These are phyloP conservation scores for Bombus impatiens DNA, from an alignment of 1,140 invertebrate genomes.

Conservation along the genomic window DNA sequence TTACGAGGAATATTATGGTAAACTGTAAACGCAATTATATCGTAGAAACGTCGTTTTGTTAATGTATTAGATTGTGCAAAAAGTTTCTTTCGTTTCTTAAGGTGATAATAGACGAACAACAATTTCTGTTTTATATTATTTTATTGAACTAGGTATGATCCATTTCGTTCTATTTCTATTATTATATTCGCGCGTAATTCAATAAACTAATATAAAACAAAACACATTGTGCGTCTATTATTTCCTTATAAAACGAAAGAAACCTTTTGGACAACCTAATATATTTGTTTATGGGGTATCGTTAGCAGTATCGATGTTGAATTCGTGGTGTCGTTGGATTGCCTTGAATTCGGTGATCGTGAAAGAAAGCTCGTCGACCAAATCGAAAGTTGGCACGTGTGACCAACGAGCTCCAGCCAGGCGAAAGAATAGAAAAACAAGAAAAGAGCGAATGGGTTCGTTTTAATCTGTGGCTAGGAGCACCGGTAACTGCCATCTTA, in stretches of 20 bases:
- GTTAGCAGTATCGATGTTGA: not conserved
- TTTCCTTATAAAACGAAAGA: too few relatives aligned
- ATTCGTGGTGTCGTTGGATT: not conserved
- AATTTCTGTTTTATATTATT: too few relatives aligned
- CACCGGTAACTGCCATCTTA: slow-evolving; percentile 61
- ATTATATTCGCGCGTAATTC: too few relatives aligned
- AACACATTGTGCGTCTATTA: too few relatives aligned
- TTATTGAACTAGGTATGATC: too few relatives aligned
- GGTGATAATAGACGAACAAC: too few relatives aligned
- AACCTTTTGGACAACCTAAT: too few relatives aligned
- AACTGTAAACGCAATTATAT: not conserved
- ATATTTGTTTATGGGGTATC: not conserved
- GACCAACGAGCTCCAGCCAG: too few relatives aligned
- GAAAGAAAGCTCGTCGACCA: not conserved
- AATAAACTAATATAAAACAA: too few relatives aligned
- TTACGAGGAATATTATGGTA: not conserved
- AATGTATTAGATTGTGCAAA: not conserved
- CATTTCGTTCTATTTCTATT: too few relatives aligned
- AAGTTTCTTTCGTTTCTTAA: too few relatives aligned
- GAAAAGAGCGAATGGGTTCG: slow-evolving; percentile 32
- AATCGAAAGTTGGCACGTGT: slow-evolving; percentile 3
- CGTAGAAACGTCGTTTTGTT: not conserved
- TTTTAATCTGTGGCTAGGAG: slow-evolving; percentile 62
- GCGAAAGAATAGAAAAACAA: not conserved
- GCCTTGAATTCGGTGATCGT: not conserved